phyloP scores from a whole-genome alignment of 2,113 vertebrate species.

The Pelusios castaneus region DNA sequence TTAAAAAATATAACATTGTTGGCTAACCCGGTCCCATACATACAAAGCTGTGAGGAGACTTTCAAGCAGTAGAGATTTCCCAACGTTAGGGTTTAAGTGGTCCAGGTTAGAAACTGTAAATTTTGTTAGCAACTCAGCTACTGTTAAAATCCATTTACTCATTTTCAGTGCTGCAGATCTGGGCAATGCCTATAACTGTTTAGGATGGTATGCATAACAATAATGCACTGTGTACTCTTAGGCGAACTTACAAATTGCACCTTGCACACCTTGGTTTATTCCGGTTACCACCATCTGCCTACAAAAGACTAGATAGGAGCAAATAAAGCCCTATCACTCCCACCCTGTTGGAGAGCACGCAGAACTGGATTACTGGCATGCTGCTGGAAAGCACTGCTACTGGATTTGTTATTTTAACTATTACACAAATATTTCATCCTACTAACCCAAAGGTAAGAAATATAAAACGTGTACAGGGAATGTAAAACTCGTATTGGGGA shows the following conservation, averaged over 20 bases:
- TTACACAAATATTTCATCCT: neutral
- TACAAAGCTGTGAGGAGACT: neutral
- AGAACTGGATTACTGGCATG: neutral
- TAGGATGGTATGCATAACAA: neutral
- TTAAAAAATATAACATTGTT: neutral
- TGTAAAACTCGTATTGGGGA: neutral
- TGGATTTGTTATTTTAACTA: neutral
- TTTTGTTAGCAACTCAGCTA: neutral
- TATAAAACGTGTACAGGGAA: neutral
- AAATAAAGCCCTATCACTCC: neutral
- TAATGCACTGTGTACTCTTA: neutral
- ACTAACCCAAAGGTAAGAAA: neutral
- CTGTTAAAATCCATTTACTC: neutral
- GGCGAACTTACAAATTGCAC: neutral
- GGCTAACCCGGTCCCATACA: neutral
- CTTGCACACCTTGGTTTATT: neutral
- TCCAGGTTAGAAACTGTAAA: neutral
- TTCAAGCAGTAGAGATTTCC: neutral
- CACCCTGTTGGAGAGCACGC: neutral
- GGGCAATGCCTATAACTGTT: rapidly evolving
- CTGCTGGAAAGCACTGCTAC: neutral
- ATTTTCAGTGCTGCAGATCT: neutral
- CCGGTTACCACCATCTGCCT: neutral
- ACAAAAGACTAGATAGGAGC: neutral
- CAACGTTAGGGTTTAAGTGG: neutral